Conservation (phyloP, 2,888 invertebrate genomes). For the Antitype chi region DNA sequence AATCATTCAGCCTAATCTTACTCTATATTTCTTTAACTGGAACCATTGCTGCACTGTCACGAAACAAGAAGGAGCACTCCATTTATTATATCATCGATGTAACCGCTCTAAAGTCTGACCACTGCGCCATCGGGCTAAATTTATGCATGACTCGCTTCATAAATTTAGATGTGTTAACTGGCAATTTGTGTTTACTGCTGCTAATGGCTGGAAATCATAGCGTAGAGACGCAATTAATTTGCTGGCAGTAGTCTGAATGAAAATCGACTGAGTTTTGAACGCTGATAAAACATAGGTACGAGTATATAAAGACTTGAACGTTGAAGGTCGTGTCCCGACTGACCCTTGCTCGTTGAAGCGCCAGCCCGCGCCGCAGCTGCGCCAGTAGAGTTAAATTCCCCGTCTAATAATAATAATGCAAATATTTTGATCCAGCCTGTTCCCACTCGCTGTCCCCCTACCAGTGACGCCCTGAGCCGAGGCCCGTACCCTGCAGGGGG, state of each 20-base stretch:
- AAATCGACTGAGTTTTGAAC: constrained; percentile 26
- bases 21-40: background rate
- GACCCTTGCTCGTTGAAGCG: too few relatives aligned
- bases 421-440: too few relatives aligned
- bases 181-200: constrained; percentile 60
- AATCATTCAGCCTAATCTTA: background rate
- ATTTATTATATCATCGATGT: constrained; percentile 7
- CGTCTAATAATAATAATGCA: too few relatives aligned
- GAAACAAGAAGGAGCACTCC: constrained; percentile 3
- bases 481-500: too few relatives aligned
- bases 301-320: constrained; percentile 8
- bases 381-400: too few relatives aligned
- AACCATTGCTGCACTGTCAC: background rate
- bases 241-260: constrained; percentile 26
- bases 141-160: constrained; percentile 63
- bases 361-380: too few relatives aligned
- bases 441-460: too few relatives aligned
- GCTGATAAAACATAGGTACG: constrained; percentile 13
- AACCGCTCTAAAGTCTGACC: constrained; percentile 41
- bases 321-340: background rate
- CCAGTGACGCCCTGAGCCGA: too few relatives aligned
- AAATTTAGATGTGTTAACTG: constrained; percentile 63
- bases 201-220: constrained; percentile 57
- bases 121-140: constrained; percentile 41
- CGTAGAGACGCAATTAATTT: constrained; percentile 44